These are phyloP conservation scores for Mormyrus lacerda DNA, from an alignment of 2,113 vertebrate species.

Conservation along the genomic window DNA sequence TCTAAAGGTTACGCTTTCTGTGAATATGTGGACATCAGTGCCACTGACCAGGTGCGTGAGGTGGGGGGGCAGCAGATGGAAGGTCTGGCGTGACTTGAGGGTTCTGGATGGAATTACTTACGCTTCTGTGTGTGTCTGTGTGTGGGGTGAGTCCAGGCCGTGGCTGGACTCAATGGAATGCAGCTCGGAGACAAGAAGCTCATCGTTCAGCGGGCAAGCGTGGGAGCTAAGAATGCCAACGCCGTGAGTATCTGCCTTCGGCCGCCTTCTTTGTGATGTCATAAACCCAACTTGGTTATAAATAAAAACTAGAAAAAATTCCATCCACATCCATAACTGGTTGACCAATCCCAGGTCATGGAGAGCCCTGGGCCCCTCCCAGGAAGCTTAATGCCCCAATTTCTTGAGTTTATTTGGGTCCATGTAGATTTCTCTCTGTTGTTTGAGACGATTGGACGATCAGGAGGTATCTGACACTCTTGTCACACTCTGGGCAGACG, in stretches of 20 bases:
- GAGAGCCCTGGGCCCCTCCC: background rate
- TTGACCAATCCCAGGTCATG: background rate
- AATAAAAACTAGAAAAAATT: too few species aligned
- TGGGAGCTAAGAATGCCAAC: constrained; percentile 62
- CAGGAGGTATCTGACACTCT: background rate
- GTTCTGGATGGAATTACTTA: background rate
- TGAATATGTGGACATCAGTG: constrained; percentile 62
- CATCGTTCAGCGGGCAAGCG: constrained; percentile 65
- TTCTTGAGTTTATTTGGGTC: background rate
- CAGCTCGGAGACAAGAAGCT: constrained; percentile 70
- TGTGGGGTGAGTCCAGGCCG: constrained; percentile 45
- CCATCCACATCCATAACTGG: background rate
- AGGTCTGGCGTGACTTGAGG: background rate
- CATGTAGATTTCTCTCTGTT: background rate
- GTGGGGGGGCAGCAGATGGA: background rate
- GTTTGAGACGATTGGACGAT: background rate
- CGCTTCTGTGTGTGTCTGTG: background rate
- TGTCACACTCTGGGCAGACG: constrained; percentile 31
- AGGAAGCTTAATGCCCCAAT: background rate
- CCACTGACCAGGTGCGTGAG: constrained; percentile 59
- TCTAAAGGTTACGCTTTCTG: constrained; percentile 71
- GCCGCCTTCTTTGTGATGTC: background rate
- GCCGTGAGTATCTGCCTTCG: constrained; percentile 44
- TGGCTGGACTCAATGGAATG: constrained; percentile 66
- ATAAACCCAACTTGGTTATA: background rate